Conservation (phyloP, 2,888 invertebrate genomes). For the Nycteola revayana region DNA sequence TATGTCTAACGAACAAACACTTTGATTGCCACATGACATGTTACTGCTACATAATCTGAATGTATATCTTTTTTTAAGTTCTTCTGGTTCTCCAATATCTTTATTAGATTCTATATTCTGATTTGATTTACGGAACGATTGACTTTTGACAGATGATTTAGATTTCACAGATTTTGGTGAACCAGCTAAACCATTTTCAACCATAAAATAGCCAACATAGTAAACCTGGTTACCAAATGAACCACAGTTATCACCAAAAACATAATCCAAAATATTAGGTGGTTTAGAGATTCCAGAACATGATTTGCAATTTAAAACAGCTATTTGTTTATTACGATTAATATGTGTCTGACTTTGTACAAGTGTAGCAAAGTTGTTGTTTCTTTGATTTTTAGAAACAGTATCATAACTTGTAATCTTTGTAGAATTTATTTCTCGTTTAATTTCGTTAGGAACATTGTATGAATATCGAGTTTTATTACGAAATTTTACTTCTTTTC, state of each 20-base stretch:
- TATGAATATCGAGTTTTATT: neutral
- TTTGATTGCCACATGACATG: conserved; percentile 35
- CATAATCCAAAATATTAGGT: conserved; percentile 49
- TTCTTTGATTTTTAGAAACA: neutral
- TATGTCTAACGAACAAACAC: conserved; percentile 43
- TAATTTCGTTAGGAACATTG: too few relatives aligned
- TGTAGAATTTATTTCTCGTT: too few relatives aligned
- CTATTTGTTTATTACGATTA: conserved; percentile 23
- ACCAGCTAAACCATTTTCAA: conserved; percentile 42
- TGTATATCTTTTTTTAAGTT: conserved; percentile 26
- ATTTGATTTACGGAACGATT: neutral
- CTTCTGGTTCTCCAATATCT: neutral
- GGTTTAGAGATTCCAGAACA: conserved; percentile 36
- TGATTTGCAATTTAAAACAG: conserved; percentile 44
- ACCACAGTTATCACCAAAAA: conserved; percentile 46
- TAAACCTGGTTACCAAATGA: conserved; percentile 49
- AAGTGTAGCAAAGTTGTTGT: conserved; percentile 11
- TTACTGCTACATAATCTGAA: conserved; percentile 40
- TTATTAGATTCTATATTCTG: neutral
- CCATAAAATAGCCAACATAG: conserved; percentile 62
- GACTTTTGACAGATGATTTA: conserved; percentile 19
- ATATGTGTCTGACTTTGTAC: conserved; percentile 42
- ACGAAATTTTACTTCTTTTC: too few relatives aligned
- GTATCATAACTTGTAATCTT: too few relatives aligned
- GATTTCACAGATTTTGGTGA: conserved; percentile 26